A percentile compares a stretch with the other conserved stretches of the same genome.
phyloP scores from a whole-genome alignment of 2,797 vertebrate genomes.

The Gambelia wislizenii region DNA sequence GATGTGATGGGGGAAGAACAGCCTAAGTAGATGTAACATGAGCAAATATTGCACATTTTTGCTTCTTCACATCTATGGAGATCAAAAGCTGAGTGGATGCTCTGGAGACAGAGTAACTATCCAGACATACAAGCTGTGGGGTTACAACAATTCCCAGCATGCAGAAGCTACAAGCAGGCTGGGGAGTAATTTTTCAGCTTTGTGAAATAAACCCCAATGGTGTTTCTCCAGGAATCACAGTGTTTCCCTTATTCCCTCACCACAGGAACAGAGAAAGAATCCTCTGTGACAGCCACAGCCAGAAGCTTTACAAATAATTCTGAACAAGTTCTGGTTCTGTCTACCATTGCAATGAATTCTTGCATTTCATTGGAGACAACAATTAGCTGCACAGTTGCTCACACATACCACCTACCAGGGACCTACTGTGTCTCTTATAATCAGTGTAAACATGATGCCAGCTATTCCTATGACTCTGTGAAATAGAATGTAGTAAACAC shows the following conservation, averaged over 20 bases:
- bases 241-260: conserved; percentile 26
- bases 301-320: conserved; percentile 8
- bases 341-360: background rate
- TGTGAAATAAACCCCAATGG: conserved; percentile 23
- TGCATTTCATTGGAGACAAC: background rate
- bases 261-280: conserved; percentile 14
- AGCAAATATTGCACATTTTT: background rate
- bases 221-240: conserved; percentile 12
- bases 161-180: background rate
- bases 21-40: background rate
- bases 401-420: background rate
- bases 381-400: background rate
- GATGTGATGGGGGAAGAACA: background rate
- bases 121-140: background rate
- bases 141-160: conserved; percentile 34
- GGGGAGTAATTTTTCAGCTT: conserved; percentile 2
- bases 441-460: background rate
- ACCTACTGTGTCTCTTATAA: background rate
- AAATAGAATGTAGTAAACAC: background rate
- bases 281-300: background rate
- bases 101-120: conserved; percentile 15
- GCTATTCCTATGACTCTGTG: background rate
- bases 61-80: background rate
- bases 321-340: background rate
- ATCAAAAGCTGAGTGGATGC: background rate